Base-by-base conservation (phyloP, 2,113 vertebrate genomes). In the Albula goreensis region DNA sequence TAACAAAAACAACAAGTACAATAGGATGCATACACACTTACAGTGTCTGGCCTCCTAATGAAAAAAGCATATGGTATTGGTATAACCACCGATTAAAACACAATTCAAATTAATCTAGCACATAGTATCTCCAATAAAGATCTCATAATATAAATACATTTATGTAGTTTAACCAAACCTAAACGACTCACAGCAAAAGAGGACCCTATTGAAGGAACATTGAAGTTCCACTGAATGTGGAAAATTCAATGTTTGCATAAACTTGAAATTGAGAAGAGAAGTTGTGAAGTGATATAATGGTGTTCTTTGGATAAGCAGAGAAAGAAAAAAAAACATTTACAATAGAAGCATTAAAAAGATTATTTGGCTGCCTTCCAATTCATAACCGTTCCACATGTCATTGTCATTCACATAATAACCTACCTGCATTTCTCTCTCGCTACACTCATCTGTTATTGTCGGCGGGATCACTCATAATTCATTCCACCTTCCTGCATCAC, bases 371-470 rank as follows among this genome's bases (percentile, higher is more conserved):
- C 81, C 6, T 10, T 49, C 25, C 81, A 83, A 51, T 13, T 48
- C 17, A 15, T 31, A 41, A 15, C 56, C 41, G 48, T 48, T 48
- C 56, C 56, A 83, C 57, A 6, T 31, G n/a, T 83, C 25, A 52
- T 41, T 63, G 52, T 56, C 3, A 49, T 83, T 17, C 57, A 63
- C 11, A 41, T 60, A 83, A 41, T 82, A 82, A 83, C 63, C 53
- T 48, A 48, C 41, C 57, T 63, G 52, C 19, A 52, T n/a, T 70
- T 70, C 22, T 10, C 22, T 74, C 70, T 7, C 25, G 70, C 25
- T 31, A 74, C 22, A 22, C 70, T 74, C 70, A 74, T 74, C 70
- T 74, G n/a, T n/a, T 74, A 74, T 74, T 74, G 70, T 74, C 70
- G 31, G 31, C 7, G n/a, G 70, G n/a, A 5, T 74, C 70, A 31